Percentiles rank a stretch among this genome's conserved stretches.
These are phyloP conservation scores for Speoplatyrhinus poulsoni DNA, from an alignment of 2,113 vertebrate genomes.

Conservation along the genomic window DNA sequence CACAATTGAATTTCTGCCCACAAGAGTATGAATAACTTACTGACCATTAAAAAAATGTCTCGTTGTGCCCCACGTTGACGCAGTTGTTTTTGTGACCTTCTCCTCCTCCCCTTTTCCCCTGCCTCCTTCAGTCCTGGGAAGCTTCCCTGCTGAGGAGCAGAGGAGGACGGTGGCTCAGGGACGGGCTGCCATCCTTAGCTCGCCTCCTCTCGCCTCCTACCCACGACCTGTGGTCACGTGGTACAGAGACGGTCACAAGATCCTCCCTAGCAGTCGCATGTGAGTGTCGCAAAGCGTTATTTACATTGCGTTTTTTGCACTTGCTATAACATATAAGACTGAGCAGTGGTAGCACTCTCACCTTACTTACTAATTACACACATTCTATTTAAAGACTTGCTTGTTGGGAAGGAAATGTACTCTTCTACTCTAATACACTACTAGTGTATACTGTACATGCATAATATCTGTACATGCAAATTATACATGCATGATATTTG, in stretches of 20 bases:
- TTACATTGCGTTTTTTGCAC: background rate
- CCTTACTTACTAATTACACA: background rate
- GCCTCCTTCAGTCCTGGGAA: constrained; percentile 81
- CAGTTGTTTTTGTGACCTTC: constrained; percentile 14
- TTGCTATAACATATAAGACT: too few species aligned
- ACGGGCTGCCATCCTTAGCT: constrained; percentile 82
- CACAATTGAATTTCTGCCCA: too few species aligned
- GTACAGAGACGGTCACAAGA: constrained; percentile 95
- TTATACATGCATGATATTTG: background rate
- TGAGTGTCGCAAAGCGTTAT: constrained; percentile 70
- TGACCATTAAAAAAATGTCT: too few species aligned
- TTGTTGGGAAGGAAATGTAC: too few species aligned
- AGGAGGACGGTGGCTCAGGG: constrained; percentile 80
- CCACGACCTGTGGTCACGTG: constrained; percentile 89
- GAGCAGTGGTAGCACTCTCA: too few species aligned
- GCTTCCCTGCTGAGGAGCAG: constrained; percentile 79
- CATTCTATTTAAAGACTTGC: background rate
- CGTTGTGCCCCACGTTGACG: too few species aligned
- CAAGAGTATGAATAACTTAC: too few species aligned
- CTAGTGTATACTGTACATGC: background rate
- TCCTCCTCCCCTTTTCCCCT: constrained; percentile 9
- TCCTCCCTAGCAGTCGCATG: constrained; percentile 89
- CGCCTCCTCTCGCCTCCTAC: constrained; percentile 77
- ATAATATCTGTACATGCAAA: background rate
- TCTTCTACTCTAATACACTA: too few species aligned